A percentile compares a stretch with the other conserved stretches of the same genome.
Conservation (phyloP, 92 coral and sea anemone genomes). For the Epizoanthus scotinus region DNA sequence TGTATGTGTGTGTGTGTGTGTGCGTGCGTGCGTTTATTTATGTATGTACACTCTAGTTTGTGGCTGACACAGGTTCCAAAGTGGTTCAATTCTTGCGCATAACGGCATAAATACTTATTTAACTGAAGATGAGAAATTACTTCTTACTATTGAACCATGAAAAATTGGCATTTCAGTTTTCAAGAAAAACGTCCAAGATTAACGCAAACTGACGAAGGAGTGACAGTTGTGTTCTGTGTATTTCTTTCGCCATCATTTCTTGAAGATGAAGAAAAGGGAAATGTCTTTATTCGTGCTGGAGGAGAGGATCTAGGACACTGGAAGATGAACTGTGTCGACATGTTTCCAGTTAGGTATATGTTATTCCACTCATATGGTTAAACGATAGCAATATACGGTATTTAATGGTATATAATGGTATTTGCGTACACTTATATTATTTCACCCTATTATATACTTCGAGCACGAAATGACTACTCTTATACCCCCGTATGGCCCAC, state of each 20-base stretch:
- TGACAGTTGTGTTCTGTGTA: background rate
- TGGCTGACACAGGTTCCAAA: too few relatives aligned
- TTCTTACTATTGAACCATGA: background rate
- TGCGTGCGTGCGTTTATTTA: too few relatives aligned
- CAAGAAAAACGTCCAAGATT: background rate
- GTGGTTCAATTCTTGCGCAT: too few relatives aligned
- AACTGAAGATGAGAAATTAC: background rate
- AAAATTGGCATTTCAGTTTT: background rate
- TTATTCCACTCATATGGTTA: background rate
- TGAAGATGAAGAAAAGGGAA: background rate
- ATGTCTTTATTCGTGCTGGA: background rate
- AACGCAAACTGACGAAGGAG: background rate
- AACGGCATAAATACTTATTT: too few relatives aligned
- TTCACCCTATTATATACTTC: too few relatives aligned
- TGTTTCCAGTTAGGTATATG: background rate
- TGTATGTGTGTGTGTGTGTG: too few relatives aligned
- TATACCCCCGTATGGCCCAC: too few relatives aligned
- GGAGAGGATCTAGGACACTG: conserved; percentile 8
- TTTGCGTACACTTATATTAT: background rate
- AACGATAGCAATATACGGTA: background rate
- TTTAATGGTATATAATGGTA: background rate
- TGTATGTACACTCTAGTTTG: too few relatives aligned
- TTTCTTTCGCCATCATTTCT: conserved; percentile 4
- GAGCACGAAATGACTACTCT: too few relatives aligned
- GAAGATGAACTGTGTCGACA: background rate